A percentile compares a stretch with the other conserved stretches of the same genome.
These are phyloP conservation scores for Psilanteris sp. DNA, from an alignment of 1,140 invertebrate genomes.

Conservation along the genomic window DNA sequence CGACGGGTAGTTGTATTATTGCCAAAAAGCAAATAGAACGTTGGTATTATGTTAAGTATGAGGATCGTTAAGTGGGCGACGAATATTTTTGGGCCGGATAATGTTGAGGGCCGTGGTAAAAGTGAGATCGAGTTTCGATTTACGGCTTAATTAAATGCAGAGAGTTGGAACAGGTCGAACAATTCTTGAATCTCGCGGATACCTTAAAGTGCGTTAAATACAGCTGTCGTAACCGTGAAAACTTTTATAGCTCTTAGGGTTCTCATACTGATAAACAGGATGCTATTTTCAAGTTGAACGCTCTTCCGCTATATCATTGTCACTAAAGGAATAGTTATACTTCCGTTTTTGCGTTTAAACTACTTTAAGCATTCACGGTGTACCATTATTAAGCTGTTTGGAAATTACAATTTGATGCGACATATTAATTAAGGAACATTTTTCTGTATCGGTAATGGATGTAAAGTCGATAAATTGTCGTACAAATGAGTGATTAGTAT, in stretches of 20 bases:
- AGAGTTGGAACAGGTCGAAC: conserved; percentile 54
- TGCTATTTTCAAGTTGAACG: conserved; percentile 13
- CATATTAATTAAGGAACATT: conserved; percentile 37
- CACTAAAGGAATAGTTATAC: conserved; percentile 29
- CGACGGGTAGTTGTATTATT: conserved; percentile 55
- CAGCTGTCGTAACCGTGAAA: conserved; percentile 52
- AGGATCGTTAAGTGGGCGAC: conserved; percentile 56
- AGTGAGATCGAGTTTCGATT: conserved; percentile 66
- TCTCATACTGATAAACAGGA: conserved; percentile 52
- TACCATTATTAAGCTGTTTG: conserved; percentile 16
- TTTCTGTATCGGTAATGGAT: too few relatives aligned
- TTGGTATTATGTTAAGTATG: conserved; percentile 38
- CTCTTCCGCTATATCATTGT: conserved; percentile 47
- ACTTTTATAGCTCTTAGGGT: conserved; percentile 63
- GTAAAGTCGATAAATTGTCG: too few relatives aligned
- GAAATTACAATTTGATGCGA: conserved; percentile 27
- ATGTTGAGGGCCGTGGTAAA: conserved; percentile 68
- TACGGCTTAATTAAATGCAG: conserved; percentile 73
- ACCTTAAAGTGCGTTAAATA: conserved; percentile 71
- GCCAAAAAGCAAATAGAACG: conserved; percentile 54
- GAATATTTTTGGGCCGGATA: conserved; percentile 62
- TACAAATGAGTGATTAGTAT: too few relatives aligned
- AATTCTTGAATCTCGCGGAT: conserved; percentile 53
- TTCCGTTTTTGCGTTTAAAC: conserved; percentile 27
- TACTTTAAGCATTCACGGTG: conserved; percentile 37